Evolutionary conservation across 2,797 vertebrate genomes (phyloP), one percentile per base, ranked within the genome.

Genomic region (Sebastes diaconus): DNA sequence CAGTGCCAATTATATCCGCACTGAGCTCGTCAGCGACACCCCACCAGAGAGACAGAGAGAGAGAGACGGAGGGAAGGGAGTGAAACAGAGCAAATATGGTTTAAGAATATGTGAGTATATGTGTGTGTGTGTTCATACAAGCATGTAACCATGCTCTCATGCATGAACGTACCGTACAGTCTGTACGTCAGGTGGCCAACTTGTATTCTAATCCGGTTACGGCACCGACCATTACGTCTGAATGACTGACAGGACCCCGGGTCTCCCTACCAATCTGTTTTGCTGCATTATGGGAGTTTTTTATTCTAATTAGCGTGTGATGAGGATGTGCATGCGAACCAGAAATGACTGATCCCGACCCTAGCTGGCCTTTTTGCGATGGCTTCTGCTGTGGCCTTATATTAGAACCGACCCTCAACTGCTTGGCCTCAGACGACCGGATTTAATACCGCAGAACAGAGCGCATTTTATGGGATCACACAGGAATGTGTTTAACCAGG

Each of bases 1-100:
- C 86, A 55, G 72, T 86, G 90, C 85, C 90, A 93, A 91, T 94
- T 93, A 92, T 92, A 91, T 86, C 84, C 58, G 27, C 87, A 78
- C 75, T 73, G 77, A 89, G 90, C 87, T 80, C 24, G 77, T 86
- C 84, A 84, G 54, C 68, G 46, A 77, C 84, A 73, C 67, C 52
- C 69, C 87, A 67, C 75, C 80, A 82, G 74, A 87, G 90, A 87
- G 34, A 13, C 30, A 75, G 72, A 71, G 75, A 80, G 77, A 78
- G 72, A 64, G 64, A 74, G 72, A 68, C 75, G 69, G 75, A 73
- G 67, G 67, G 70, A 67, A 59, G 61, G 32, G 61, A 59, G 68
- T 77, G 70, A 78, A 82, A 66, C 64, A 58, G 82, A 71, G 79
- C 52, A 60, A 69, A 74, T 46, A 57, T 34, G 39, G n/a, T 42